Evolutionary conservation across 1,140 invertebrate species (phyloP), one percentile per base, ranked within the genome.

Genomic region (Meloidogyne floridensis): DNA sequence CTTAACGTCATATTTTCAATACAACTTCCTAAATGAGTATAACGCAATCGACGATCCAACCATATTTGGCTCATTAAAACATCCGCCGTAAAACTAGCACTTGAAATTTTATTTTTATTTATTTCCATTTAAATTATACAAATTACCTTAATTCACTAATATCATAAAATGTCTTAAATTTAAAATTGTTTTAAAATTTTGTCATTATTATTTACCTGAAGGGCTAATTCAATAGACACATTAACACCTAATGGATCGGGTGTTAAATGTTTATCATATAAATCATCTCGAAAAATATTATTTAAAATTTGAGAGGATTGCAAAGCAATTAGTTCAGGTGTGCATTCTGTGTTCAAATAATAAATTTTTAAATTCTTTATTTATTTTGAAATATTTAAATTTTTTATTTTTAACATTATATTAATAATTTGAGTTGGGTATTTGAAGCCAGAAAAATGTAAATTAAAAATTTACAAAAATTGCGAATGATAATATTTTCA

Each of bases 51-150:
- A n/a, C 75, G 43, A 75, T 86, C 85, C n/a, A 79, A 72, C 85
- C 85, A 86, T 70, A 86, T 85, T 85, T 86, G 83, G 75, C 85
- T 85, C 80, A 86, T 84, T 18, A 86, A 77, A 80, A 86, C 85
- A 82, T 86, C 85, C 8, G 85, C 85, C 8, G 85, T 86, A 77
- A 86, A 86, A 54, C 79, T 85, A 32, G 83, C 83, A 56, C 80
- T 73, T 42, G 65, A 79, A 77, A 65, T 65, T 6, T n/a, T n/a
- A 13, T n/a, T 65, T n/a, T 15, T 54, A 65, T n/a, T 77, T 8
- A 4, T n/a, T 56, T 53, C 2, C 15, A 32, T 74, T 47, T 51
- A 42, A 18, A 20, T 32, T 73, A 47, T 47, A 6, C 7, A 47
- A 47, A 47, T 6, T n/a, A 77, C 75, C 75, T 77, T 47, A 69